These are phyloP conservation scores for Dipodomys stephensi DNA, from an alignment of 2,113 vertebrate genomes.

Conservation along the genomic window DNA sequence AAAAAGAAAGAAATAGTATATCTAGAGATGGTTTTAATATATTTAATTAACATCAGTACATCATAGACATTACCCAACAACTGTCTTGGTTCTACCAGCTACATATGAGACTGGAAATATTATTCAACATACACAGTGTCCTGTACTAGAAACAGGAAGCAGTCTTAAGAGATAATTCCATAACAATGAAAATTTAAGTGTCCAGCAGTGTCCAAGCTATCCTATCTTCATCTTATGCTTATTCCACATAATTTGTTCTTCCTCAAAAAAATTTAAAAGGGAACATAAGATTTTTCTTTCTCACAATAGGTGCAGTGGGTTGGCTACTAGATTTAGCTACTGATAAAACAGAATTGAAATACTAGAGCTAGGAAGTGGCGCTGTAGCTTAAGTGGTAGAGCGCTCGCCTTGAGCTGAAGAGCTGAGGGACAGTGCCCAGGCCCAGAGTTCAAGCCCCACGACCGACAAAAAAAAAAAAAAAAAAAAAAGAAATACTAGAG, in stretches of 20 bases:
- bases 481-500: neutral
- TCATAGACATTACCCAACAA: neutral
- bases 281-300: neutral
- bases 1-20: neutral
- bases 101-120: neutral
- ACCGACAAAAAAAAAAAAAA: too few species aligned
- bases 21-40: neutral
- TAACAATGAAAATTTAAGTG: neutral
- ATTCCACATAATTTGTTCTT: neutral
- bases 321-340: neutral
- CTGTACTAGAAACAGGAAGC: neutral
- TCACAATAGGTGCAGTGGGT: neutral
- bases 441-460: too few species aligned
- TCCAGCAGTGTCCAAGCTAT: neutral
- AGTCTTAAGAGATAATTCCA: neutral
- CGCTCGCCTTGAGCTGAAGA: too few species aligned
- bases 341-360: neutral
- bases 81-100: neutral
- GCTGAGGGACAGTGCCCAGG: too few species aligned
- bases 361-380: neutral
- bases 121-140: neutral
- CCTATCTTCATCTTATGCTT: neutral
- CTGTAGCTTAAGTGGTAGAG: too few species aligned
- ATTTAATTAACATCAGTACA: neutral
- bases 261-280: constrained; percentile 3